Conservation (phyloP, 2,113 vertebrate species). For the Pseudorectes ferrugineus region DNA sequence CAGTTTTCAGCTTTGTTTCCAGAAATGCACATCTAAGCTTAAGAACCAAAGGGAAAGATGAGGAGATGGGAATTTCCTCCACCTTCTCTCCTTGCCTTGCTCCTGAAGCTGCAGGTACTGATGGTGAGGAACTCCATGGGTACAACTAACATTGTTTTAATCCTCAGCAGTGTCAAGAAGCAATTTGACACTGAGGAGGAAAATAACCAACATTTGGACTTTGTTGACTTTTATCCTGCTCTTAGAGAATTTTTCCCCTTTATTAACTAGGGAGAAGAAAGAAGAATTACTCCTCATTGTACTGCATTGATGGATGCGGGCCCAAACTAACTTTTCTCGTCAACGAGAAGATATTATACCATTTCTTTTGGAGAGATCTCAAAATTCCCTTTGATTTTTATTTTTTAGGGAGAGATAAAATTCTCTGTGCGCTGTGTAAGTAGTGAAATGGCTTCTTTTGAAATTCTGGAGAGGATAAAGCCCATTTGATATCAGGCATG, state of each 20-base stretch:
- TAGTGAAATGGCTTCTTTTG: conserved; percentile 43
- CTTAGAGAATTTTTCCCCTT: neutral
- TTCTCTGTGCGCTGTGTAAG: neutral
- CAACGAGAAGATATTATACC: neutral
- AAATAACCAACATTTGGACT: neutral
- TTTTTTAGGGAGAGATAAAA: neutral
- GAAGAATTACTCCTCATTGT: neutral
- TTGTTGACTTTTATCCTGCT: neutral
- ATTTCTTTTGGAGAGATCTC: neutral
- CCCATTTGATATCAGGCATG: neutral
- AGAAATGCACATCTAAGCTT: neutral
- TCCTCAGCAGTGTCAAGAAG: neutral
- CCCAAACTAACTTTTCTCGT: neutral
- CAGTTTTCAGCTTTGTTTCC: neutral
- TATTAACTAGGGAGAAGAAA: neutral
- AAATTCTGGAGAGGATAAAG: conserved; percentile 15
- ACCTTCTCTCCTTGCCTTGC: neutral
- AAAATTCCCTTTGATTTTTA: neutral
- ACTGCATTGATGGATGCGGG: neutral
- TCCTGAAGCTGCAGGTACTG: neutral
- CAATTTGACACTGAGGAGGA: neutral
- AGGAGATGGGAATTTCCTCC: neutral
- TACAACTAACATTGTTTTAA: neutral
- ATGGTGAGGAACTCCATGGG: neutral
- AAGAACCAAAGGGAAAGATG: neutral